Conservation (phyloP, 1,140 invertebrate genomes). For the Zaprionus vittiger region DNA sequence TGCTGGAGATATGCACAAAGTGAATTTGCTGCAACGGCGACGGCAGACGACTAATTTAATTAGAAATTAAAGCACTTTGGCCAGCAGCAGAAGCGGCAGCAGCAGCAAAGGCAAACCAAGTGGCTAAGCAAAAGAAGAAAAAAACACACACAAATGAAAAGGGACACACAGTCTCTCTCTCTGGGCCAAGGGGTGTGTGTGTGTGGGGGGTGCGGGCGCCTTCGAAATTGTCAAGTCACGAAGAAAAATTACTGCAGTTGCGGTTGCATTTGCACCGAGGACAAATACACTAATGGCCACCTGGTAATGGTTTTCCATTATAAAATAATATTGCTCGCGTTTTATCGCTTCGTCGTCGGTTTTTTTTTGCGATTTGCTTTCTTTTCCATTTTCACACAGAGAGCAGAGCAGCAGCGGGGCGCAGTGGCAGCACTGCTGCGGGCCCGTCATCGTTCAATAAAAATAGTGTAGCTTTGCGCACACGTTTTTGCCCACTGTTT, state of each 20-base stretch:
- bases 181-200: conserved; percentile 10
- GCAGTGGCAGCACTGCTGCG: conserved; percentile 46
- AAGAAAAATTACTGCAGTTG: conserved; percentile 58
- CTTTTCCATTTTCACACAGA: conserved; percentile 69
- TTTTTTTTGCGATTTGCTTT: conserved; percentile 60
- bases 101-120: conserved; percentile 29
- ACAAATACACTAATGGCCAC: conserved; percentile 1
- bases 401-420: conserved; percentile 32
- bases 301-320: conserved; percentile 37
- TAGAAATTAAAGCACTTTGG: conserved; percentile 71
- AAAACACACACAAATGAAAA: conserved; percentile 50
- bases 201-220: conserved; percentile 32
- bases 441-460: conserved; percentile 56
- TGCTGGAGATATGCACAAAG: conserved; percentile 47
- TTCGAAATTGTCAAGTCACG: conserved; percentile 78
- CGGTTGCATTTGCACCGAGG: conserved; percentile 9
- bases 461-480: conserved; percentile 46
- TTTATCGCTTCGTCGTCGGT: conserved; percentile 58
- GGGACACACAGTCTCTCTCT: conserved; percentile 46
- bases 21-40: conserved; percentile 52
- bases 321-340: conserved; percentile 42
- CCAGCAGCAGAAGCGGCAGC: conserved; percentile 11
- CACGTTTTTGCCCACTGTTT: conserved; percentile 36
- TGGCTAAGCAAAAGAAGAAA: conserved; percentile 42
- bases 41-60: conserved; percentile 71